These are phyloP conservation scores for Nematostella vectensis DNA, from an alignment of 92 coral and sea anemone species.

Conservation along the genomic window DNA sequence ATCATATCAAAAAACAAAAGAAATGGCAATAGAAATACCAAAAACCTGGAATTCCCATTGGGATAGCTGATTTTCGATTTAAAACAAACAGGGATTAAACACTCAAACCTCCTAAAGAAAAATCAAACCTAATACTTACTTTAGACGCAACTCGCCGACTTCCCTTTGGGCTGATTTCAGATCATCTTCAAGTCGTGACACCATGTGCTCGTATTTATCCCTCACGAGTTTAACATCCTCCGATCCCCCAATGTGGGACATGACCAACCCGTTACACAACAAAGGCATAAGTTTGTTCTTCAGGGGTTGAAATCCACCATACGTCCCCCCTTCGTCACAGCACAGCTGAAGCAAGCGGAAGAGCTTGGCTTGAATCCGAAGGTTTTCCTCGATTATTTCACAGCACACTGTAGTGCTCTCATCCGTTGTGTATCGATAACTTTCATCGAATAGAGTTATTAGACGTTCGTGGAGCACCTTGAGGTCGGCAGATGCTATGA, in stretches of 20 bases:
- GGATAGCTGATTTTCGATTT: too few relatives aligned
- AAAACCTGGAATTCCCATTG: too few relatives aligned
- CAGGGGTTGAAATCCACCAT: conserved; percentile 62
- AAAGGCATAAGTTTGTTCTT: conserved; percentile 62
- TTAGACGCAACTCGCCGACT: conserved; percentile 42
- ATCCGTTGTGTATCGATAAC: conserved; percentile 71
- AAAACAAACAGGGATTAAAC: too few relatives aligned
- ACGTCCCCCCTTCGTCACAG: conserved; percentile 54
- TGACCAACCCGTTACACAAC: conserved; percentile 38
- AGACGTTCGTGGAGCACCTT: conserved; percentile 47
- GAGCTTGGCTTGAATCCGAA: conserved; percentile 64
- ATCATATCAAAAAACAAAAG: too few relatives aligned
- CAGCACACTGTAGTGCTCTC: conserved; percentile 66
- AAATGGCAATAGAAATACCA: too few relatives aligned
- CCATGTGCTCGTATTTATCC: conserved; percentile 48
- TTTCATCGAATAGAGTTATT: conserved; percentile 43
- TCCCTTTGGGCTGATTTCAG: conserved; percentile 51
- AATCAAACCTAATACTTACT: conserved; percentile 57
- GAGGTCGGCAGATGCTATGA: conserved; percentile 50
- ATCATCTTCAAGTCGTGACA: conserved; percentile 52
- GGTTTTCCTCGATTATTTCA: conserved; percentile 56
- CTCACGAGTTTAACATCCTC: conserved; percentile 26
- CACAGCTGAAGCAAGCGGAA: conserved; percentile 67
- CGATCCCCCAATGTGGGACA: conserved; percentile 21
- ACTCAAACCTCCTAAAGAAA: too few relatives aligned